phyloP scores from a whole-genome alignment of 2,113 vertebrate species.

The Charina bottae region DNA sequence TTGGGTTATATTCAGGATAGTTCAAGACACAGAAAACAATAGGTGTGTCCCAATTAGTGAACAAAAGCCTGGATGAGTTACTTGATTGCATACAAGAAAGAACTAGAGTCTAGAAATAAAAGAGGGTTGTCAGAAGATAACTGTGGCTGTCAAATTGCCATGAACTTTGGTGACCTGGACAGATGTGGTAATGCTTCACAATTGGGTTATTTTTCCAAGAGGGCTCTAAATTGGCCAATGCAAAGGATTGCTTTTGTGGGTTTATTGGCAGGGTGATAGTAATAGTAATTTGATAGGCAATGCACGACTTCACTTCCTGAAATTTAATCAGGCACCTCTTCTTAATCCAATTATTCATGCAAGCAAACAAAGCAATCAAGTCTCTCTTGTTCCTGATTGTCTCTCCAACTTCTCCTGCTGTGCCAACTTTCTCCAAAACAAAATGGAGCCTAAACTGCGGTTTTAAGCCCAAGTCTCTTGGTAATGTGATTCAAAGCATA shows the following conservation, averaged over 20 bases:
- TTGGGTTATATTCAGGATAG: neutral
- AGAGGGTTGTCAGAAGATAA: neutral
- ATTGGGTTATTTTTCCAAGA: neutral
- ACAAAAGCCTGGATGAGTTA: neutral
- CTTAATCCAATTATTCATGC: slow-evolving; percentile 3
- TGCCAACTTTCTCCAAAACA: neutral
- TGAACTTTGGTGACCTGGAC: neutral
- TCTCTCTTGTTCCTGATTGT: neutral
- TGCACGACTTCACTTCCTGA: neutral
- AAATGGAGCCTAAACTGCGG: neutral
- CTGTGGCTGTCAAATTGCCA: neutral
- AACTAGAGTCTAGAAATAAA: neutral
- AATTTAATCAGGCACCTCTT: slow-evolving; percentile 1
- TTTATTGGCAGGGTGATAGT: neutral
- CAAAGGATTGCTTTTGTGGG: neutral
- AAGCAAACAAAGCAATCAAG: neutral
- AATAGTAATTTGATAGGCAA: neutral
- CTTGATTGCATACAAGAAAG: neutral
- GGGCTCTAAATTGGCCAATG: neutral
- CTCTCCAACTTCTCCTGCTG: neutral
- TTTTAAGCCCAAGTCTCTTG: neutral
- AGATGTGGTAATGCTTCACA: neutral
- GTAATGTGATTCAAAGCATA: neutral
- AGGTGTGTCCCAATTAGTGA: neutral
- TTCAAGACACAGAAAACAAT: neutral